Evolutionary conservation across 2,797 vertebrate species (phyloP).

Genomic region (Melanotaenia trifasciata): DNA sequence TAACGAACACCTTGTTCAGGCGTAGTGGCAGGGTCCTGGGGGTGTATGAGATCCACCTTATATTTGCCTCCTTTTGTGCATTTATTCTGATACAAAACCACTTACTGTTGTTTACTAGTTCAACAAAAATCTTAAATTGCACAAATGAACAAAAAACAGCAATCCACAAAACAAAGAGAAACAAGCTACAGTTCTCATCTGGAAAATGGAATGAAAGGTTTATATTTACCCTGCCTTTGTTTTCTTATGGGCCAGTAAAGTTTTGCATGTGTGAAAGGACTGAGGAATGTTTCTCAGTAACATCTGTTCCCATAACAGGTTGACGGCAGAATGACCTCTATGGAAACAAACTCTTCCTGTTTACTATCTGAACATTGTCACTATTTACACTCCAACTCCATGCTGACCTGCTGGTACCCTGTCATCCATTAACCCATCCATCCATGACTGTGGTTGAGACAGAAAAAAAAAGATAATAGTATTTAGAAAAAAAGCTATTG

Average conservation of each 20-base stretch:
- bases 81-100: too few relatives aligned
- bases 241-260: constrained; percentile 6
- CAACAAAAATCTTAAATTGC: too few relatives aligned
- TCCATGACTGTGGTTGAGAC: neutral
- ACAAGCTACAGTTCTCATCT: constrained; percentile 7
- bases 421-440: constrained; percentile 8
- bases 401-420: constrained; percentile 23
- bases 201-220: constrained; percentile 28
- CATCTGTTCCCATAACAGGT: constrained; percentile 73
- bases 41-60: too few relatives aligned
- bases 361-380: constrained; percentile 42
- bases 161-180: neutral
- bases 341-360: constrained; percentile 75
- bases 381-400: constrained; percentile 49
- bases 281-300: constrained; percentile 60
- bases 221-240: constrained; percentile 55
- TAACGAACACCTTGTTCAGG: too few relatives aligned
- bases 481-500: neutral
- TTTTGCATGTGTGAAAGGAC: constrained; percentile 27
- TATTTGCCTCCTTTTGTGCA: too few relatives aligned
- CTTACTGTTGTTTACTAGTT: too few relatives aligned
- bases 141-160: too few relatives aligned
- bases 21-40: too few relatives aligned
- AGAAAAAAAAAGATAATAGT: neutral
- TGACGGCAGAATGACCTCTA: constrained; percentile 60